These are phyloP conservation scores for Larimichthys polyactis DNA, from an alignment of 2,113 vertebrate genomes.

Conservation along the genomic window DNA sequence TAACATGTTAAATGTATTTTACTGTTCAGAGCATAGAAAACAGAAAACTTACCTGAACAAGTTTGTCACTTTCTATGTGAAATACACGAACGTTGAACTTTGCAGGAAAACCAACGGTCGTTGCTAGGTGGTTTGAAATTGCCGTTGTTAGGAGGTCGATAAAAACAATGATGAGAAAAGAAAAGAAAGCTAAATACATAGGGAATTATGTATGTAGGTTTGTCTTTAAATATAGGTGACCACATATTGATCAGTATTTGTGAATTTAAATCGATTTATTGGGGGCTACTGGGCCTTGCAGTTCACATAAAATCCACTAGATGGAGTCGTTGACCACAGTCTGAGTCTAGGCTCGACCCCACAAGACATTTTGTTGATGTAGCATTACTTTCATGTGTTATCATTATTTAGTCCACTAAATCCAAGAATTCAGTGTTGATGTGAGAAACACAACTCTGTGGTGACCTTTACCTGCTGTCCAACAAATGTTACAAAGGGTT, in stretches of 20 bases:
- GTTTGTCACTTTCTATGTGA: not conserved
- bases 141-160: too few species aligned
- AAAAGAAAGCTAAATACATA: not conserved
- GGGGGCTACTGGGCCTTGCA: not conserved
- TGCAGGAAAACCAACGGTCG: not conserved
- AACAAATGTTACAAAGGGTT: not conserved
- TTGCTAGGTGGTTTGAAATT: not conserved
- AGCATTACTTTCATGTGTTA: not conserved
- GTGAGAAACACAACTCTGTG: too few species aligned
- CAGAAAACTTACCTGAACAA: not conserved
- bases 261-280: not conserved
- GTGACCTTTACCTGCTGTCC: not conserved
- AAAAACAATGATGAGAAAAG: not conserved
- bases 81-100: too few species aligned
- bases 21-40: not conserved
- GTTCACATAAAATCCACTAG: constrained; percentile 48
- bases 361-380: not conserved
- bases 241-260: not conserved
- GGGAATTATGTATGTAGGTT: not conserved
- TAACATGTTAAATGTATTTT: not conserved
- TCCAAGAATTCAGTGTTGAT: too few species aligned
- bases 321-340: constrained; percentile 29
- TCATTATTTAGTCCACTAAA: not conserved
- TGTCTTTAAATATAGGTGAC: not conserved
- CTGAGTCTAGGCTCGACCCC: not conserved